Evolutionary conservation across 2,888 invertebrate species (phyloP).

Genomic region (Hydraecia micacea): DNA sequence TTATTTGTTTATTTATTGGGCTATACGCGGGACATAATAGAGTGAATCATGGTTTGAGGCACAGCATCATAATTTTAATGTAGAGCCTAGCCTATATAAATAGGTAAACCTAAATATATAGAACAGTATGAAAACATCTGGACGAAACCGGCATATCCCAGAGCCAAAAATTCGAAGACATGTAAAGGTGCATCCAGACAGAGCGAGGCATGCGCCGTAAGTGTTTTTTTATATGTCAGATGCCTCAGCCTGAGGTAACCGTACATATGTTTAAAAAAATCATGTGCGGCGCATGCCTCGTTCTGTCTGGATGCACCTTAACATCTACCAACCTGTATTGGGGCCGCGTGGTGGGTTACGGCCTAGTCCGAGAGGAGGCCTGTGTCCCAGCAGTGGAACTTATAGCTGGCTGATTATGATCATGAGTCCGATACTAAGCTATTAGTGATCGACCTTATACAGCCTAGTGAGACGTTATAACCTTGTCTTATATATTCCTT

Average conservation of each 20-base stretch:
- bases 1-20: too few species aligned
- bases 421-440: not conserved
- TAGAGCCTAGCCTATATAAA: not conserved
- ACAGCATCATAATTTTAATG: not conserved
- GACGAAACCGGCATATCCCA: not conserved
- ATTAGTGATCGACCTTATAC: not conserved
- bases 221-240: too few species aligned
- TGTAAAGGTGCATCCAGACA: too few species aligned
- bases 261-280: too few species aligned
- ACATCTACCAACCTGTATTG: not conserved
- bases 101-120: not conserved
- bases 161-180: not conserved
- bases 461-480: not conserved
- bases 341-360: not conserved
- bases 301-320: too few species aligned
- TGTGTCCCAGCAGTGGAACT: not conserved
- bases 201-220: too few species aligned
- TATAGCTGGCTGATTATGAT: not conserved
- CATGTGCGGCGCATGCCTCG: too few species aligned
- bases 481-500: slow-evolving; percentile 1
- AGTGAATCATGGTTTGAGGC: not conserved
- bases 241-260: too few species aligned
- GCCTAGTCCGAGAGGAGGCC: not conserved
- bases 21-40: not conserved
- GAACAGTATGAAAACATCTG: not conserved